Evolutionary conservation across 2,888 invertebrate genomes (phyloP), one percentile per base, ranked within the genome.

Genomic region (Leucophenga maculata): DNA sequence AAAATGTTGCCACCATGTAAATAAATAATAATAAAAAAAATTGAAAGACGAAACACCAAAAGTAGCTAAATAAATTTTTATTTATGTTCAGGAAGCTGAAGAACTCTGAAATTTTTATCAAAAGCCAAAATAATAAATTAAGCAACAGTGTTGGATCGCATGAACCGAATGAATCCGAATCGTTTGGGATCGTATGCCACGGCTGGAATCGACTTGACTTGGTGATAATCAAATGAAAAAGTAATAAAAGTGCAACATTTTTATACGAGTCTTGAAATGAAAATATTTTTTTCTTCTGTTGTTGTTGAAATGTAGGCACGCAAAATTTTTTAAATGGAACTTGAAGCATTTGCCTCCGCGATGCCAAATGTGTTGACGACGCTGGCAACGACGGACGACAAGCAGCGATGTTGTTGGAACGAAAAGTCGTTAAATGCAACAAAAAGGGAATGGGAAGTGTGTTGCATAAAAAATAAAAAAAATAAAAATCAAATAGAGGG

Each of bases 101-200:
- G n/a, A 46, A 67, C 62, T 62, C 6, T 6, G 8, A 39, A 11
- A 9, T 39, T 39, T 3, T 39, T 39, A 9, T 39, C 64, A 66
- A 74, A 79, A 84, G 83, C 79, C 84, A 84, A 83, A 81, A 83
- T 81, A 84, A 81, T 81, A 81, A 81, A 81, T 81, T 81, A 81
- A 81, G 44, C 20, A 22, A 81, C 76, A 82, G 39, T 39, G 39
- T 39, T 11, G 39, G 39, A 39, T 8, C 18, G 75, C 81, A 83
- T n/a, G n/a, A n/a, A 83, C 80, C 81, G 79, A 8, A 8, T 13
- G 48, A 4, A n/a, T 4, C 13, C 11, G 14, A 13, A 16, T 48
- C 16, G n/a, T 1, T 50, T 50, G 50, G 50, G 6, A 39, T 16
- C 62, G 46, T 13, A 13, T 14, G 44, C 39, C 16, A 39, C n/a